phyloP scores from a whole-genome alignment of 2,113 vertebrate genomes.

The Chinchilla lanigera region DNA sequence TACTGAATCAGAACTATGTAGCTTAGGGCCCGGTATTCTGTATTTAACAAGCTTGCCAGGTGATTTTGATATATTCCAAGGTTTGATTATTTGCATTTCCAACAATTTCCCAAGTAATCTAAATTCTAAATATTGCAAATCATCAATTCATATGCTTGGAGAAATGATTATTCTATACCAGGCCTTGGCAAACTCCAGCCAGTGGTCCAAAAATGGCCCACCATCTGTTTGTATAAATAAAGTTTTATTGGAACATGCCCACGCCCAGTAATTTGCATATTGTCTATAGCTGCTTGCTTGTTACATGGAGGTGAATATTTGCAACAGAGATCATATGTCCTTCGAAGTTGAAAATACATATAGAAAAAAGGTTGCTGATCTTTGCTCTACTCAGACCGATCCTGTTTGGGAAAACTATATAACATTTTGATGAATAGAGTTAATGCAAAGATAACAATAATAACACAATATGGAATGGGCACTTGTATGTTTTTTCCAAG shows the following conservation, averaged over 20 bases:
- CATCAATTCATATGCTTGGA: neutral
- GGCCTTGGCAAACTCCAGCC: neutral
- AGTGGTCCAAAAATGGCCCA: neutral
- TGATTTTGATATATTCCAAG: constrained; percentile 5
- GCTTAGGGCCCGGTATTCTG: neutral
- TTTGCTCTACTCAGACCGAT: neutral
- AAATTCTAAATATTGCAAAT: neutral
- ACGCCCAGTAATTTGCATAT: neutral
- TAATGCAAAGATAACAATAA: neutral
- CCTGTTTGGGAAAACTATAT: neutral
- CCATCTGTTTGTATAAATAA: constrained; percentile 29
- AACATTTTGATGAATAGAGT: neutral
- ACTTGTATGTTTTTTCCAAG: neutral
- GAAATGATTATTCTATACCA: neutral
- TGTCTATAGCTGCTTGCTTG: neutral
- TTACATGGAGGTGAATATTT: constrained; percentile 21
- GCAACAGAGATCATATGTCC: neutral
- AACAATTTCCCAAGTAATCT: neutral
- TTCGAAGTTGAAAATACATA: constrained; percentile 5
- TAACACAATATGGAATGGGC: neutral
- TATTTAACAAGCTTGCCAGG: neutral
- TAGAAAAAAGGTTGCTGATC: neutral
- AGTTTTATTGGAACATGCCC: constrained; percentile 36
- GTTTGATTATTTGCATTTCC: constrained; percentile 32
- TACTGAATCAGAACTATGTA: neutral